These are phyloP conservation scores for Eutolmus rufibarbis DNA, from an alignment of 2,888 invertebrate genomes.

Conservation along the genomic window DNA sequence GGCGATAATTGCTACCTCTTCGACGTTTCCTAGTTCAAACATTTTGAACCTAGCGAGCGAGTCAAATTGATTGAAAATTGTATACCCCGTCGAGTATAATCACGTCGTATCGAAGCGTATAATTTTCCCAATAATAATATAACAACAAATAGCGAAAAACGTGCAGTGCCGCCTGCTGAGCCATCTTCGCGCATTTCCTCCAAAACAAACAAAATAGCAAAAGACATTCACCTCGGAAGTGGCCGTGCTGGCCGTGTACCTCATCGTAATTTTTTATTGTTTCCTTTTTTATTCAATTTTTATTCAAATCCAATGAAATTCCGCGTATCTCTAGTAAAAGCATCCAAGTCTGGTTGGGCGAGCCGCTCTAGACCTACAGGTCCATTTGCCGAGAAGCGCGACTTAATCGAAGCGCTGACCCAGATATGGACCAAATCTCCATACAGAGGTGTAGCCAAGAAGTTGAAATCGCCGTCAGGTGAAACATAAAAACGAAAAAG, in stretches of 20 bases:
- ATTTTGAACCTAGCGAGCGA: neutral
- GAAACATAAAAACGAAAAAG: neutral
- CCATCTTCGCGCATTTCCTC: neutral
- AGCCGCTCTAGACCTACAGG: neutral
- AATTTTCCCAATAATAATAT: neutral
- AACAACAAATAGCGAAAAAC: neutral
- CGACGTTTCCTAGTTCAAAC: neutral
- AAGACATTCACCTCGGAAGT: constrained; percentile 5
- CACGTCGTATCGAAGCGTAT: neutral
- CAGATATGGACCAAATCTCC: constrained; percentile 1
- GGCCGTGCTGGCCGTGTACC: neutral
- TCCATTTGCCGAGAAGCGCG: neutral
- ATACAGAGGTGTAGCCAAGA: neutral
- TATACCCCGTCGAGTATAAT: neutral
- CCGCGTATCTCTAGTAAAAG: neutral
- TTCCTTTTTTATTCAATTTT: constrained; percentile 8
- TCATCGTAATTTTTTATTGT: neutral
- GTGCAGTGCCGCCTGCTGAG: neutral
- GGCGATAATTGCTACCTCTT: neutral
- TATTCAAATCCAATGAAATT: constrained; percentile 4
- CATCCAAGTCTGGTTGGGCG: neutral
- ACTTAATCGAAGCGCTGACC: constrained; percentile 12
- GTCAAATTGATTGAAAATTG: neutral
- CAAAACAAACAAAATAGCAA: neutral
- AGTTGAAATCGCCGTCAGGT: neutral